Conservation (phyloP, 1,140 invertebrate genomes). For the Drosophila nannoptera region DNA sequence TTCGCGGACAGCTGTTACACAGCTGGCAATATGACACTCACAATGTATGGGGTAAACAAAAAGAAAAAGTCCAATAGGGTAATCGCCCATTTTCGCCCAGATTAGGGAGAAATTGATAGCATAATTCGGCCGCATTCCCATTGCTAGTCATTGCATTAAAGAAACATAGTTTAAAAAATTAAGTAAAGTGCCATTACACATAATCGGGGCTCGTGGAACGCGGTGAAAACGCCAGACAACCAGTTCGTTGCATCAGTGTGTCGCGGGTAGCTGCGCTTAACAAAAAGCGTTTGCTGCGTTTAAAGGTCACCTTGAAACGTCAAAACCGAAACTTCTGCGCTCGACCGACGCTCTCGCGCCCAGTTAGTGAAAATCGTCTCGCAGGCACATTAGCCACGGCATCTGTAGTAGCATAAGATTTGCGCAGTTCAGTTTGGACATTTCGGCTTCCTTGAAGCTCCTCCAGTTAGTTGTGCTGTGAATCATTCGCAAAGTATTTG, state of each 20-base stretch:
- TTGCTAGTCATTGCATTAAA: conserved; percentile 19
- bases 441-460: conserved; percentile 17
- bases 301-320: conserved; percentile 75
- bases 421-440: conserved; percentile 40
- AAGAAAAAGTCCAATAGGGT: conserved; percentile 41
- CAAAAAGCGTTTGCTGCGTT: conserved; percentile 56
- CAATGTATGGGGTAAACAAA: conserved; percentile 43
- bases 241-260: conserved; percentile 62
- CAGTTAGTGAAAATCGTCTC: conserved; percentile 70
- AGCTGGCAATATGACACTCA: conserved; percentile 38
- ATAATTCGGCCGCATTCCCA: conserved; percentile 1
- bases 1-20: conserved; percentile 40
- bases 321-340: conserved; percentile 61
- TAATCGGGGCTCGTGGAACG: not conserved
- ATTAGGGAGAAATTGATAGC: conserved; percentile 30
- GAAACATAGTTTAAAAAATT: conserved; percentile 27
- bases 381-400: conserved; percentile 49
- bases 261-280: conserved; percentile 41
- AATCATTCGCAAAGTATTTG: conserved; percentile 25
- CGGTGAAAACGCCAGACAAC: conserved; percentile 31
- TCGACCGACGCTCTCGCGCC: conserved; percentile 32
- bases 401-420: conserved; percentile 43
- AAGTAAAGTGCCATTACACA: conserved; percentile 5
- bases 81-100: conserved; percentile 37
- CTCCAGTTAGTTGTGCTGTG: conserved; percentile 29